Percentiles rank a stretch among this genome's conserved stretches.
Evolutionary conservation across 2,113 vertebrate species (phyloP).

Genomic region (Rissa tridactyla): DNA sequence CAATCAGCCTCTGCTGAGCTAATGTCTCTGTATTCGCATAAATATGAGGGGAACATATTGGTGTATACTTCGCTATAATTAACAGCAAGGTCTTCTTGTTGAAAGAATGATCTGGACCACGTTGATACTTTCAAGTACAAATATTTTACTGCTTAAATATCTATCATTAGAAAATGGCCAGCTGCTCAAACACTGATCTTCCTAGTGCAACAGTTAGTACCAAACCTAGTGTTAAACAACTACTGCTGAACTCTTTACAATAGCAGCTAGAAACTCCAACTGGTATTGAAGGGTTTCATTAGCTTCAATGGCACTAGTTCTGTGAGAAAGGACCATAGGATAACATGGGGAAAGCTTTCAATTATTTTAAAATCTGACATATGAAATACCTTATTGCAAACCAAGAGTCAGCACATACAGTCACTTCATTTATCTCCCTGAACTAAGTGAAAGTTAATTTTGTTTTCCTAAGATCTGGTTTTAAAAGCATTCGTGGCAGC

Average conservation of each 20-base stretch:
- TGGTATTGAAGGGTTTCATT: neutral
- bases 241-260: neutral
- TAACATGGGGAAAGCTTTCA: neutral
- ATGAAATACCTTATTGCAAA: slow-evolving; percentile 26
- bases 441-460: slow-evolving; percentile 45
- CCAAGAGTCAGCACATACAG: neutral
- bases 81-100: neutral
- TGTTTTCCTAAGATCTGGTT: slow-evolving; percentile 45
- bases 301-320: neutral
- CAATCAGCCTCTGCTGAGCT: neutral
- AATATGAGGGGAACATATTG: neutral
- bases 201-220: neutral
- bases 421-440: neutral
- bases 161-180: neutral
- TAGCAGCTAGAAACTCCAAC: neutral
- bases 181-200: slow-evolving; percentile 8
- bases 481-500: slow-evolving; percentile 19
- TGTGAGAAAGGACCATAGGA: neutral
- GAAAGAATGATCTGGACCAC: neutral
- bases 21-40: neutral
- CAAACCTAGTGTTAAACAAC: neutral
- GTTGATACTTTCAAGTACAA: neutral
- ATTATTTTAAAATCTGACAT: slow-evolving; percentile 14
- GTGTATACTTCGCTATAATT: neutral
- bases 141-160: neutral